Evolutionary conservation across 2,888 invertebrate species (phyloP).

Genomic region (Pammene fasciana): DNA sequence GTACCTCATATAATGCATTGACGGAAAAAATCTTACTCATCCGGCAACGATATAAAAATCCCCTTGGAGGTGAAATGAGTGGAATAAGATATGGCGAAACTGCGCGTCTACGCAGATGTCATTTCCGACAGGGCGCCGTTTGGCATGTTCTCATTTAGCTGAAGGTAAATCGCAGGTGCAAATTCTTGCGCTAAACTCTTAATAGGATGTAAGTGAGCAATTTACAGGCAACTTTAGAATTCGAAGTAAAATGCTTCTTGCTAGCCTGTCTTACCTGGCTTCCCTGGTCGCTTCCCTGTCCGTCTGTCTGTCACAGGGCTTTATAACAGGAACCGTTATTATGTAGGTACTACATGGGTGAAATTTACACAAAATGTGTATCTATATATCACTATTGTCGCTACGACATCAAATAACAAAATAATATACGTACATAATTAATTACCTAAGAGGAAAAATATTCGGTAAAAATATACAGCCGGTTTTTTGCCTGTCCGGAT

Average conservation of each 20-base stretch:
- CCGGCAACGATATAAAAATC: slow-evolving; percentile 13
- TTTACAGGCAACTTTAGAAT: slow-evolving; percentile 6
- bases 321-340: too few relatives aligned
- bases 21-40: background rate
- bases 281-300: too few relatives aligned
- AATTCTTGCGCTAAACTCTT: slow-evolving; percentile 20
- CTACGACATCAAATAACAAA: too few relatives aligned
- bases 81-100: slow-evolving; percentile 35
- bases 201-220: slow-evolving; percentile 13
- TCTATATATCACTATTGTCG: too few relatives aligned
- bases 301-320: too few relatives aligned
- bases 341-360: too few relatives aligned
- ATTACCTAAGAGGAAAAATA: too few relatives aligned
- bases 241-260: background rate
- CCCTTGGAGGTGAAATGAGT: slow-evolving; percentile 21
- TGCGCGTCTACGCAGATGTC: slow-evolving; percentile 37
- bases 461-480: too few relatives aligned
- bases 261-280: background rate
- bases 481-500: too few relatives aligned
- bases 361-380: too few relatives aligned
- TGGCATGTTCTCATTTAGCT: slow-evolving; percentile 28
- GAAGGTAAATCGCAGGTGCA: slow-evolving; percentile 16
- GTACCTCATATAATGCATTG: too few relatives aligned
- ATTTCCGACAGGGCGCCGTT: slow-evolving; percentile 33
- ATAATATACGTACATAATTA: too few relatives aligned